Evolutionary conservation across 1,140 invertebrate genomes (phyloP).

Genomic region (Lepeophtheirus salmonis): DNA sequence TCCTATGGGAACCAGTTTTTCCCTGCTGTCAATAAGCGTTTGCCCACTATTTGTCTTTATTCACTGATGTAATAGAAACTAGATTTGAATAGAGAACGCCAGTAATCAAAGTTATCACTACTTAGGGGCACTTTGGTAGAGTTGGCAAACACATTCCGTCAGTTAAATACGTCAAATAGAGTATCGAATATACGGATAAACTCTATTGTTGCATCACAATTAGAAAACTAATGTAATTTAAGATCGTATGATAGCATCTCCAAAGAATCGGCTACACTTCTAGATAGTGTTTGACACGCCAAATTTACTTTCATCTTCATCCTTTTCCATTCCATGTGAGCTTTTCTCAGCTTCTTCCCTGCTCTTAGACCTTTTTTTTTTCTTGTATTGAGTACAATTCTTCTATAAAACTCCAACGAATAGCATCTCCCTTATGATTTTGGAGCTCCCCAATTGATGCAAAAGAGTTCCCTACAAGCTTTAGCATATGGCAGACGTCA

Average conservation of each 20-base stretch:
- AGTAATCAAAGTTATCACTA: conserved; percentile 6
- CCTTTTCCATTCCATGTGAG: conserved; percentile 10
- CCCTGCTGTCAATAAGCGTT: neutral
- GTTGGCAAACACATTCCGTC: conserved; percentile 10
- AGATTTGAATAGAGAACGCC: conserved; percentile 11
- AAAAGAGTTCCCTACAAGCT: conserved; percentile 10
- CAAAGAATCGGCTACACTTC: conserved; percentile 9
- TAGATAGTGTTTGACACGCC: conserved; percentile 5
- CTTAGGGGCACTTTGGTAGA: conserved; percentile 19
- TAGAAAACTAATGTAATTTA: neutral
- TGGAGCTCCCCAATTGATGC: neutral
- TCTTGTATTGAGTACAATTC: conserved; percentile 1
- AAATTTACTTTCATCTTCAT: conserved; percentile 17
- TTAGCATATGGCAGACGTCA: neutral
- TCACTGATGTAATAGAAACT: neutral
- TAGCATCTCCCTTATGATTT: neutral
- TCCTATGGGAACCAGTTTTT: conserved; percentile 19
- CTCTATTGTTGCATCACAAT: conserved; percentile 7
- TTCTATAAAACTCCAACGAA: neutral
- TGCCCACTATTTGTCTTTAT: neutral
- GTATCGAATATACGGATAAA: conserved; percentile 7
- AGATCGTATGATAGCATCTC: conserved; percentile 6
- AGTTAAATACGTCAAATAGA: conserved; percentile 21
- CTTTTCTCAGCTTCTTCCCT: conserved; percentile 10
- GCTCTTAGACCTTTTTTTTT: conserved; percentile 1